A percentile compares a stretch with the other conserved stretches of the same genome.
phyloP scores from a whole-genome alignment of 1,140 invertebrate species.

The Ips nitidus region DNA sequence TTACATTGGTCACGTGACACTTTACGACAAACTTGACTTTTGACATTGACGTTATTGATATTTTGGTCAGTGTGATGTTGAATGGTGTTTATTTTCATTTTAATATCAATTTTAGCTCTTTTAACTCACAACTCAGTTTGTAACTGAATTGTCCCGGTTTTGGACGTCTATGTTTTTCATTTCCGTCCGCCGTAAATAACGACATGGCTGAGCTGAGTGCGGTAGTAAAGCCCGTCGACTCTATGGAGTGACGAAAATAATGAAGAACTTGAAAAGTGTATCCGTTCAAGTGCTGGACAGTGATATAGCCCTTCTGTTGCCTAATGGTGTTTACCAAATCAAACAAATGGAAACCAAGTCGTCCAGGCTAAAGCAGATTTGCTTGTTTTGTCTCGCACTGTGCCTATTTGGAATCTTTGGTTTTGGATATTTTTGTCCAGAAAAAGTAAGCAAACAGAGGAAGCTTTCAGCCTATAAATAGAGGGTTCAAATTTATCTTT shows the following conservation, averaged over 20 bases:
- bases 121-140: too few relatives aligned
- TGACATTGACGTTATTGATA: too few relatives aligned
- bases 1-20: too few relatives aligned
- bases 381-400: constrained; percentile 74
- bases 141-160: too few relatives aligned
- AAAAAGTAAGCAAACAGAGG: constrained; percentile 61
- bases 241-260: constrained; percentile 44
- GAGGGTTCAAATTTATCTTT: not conserved
- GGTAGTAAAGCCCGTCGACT: not conserved
- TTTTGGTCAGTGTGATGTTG: too few relatives aligned
- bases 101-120: too few relatives aligned
- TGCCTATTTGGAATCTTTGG: constrained; percentile 81
- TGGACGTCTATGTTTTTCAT: too few relatives aligned
- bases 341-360: constrained; percentile 73
- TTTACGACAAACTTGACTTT: too few relatives aligned
- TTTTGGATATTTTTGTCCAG: constrained; percentile 85
- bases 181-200: too few relatives aligned
- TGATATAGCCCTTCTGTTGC: constrained; percentile 71
- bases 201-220: too few relatives aligned
- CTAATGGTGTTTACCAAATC: constrained; percentile 69
- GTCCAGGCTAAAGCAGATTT: constrained; percentile 71
- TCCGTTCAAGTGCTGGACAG: constrained; percentile 73
- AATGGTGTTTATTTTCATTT: too few relatives aligned
- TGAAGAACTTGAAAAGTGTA: constrained; percentile 65
- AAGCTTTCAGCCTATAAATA: not conserved